phyloP scores from a whole-genome alignment of 2,797 vertebrate genomes.

The Macropus fuliginosus region DNA sequence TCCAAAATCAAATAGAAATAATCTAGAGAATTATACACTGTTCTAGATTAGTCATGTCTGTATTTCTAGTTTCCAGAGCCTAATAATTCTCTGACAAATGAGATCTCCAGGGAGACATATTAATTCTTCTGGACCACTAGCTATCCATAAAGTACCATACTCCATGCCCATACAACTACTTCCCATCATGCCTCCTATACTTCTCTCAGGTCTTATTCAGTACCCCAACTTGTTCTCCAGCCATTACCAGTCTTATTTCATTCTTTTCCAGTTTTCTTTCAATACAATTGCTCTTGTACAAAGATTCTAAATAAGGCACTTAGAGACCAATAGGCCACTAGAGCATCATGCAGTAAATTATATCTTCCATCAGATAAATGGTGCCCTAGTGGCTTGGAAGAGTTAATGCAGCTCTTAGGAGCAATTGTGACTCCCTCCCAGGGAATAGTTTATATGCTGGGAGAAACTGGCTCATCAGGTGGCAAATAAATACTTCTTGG shows the following conservation, averaged over 20 bases:
- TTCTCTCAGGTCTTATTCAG: background rate
- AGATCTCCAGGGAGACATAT: background rate
- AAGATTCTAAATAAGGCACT: constrained; percentile 28
- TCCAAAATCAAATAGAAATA: constrained; percentile 7
- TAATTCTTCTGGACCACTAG: background rate
- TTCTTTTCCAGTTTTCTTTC: background rate
- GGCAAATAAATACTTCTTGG: background rate
- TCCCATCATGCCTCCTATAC: background rate
- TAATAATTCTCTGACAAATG: constrained; percentile 6
- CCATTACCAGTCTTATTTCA: constrained; percentile 17
- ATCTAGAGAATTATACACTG: background rate
- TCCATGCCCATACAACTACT: background rate
- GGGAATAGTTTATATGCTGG: background rate
- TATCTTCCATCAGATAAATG: background rate
- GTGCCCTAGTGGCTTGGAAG: background rate
- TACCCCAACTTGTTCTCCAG: background rate
- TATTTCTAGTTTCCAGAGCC: background rate
- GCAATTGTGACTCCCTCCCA: background rate
- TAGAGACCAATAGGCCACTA: background rate
- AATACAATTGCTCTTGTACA: background rate
- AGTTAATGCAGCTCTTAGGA: background rate
- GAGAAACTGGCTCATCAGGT: background rate
- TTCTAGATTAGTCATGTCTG: background rate
- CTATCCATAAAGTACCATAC: background rate
- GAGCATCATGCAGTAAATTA: background rate